phyloP scores from a whole-genome alignment of 2,113 vertebrate genomes.

The Sialia sialis region DNA sequence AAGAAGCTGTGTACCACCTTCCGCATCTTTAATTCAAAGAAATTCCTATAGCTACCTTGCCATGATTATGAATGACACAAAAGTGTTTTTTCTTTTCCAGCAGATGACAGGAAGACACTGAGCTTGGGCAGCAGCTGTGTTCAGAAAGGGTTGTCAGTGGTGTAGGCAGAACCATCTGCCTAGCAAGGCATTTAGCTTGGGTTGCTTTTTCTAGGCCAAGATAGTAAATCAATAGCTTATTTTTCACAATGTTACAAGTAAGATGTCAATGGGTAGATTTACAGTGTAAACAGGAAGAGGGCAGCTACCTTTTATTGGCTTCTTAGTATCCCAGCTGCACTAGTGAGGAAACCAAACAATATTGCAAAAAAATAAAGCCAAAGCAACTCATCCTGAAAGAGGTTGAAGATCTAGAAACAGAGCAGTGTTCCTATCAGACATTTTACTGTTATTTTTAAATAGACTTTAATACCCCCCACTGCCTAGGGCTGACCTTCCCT shows the following conservation, averaged over 20 bases:
- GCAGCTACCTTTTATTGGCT: background rate
- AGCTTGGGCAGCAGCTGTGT: slow-evolving; percentile 33
- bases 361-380: background rate
- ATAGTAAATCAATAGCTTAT: slow-evolving; percentile 6
- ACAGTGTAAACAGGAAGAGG: slow-evolving; percentile 11
- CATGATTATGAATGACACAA: background rate
- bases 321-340: background rate
- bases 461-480: background rate
- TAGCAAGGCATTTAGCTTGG: background rate
- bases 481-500: slow-evolving; percentile 5
- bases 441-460: background rate
- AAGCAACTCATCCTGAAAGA: background rate
- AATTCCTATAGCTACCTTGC: background rate
- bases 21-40: background rate
- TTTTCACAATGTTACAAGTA: background rate
- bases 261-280: background rate
- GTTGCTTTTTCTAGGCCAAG: slow-evolving; percentile 7
- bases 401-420: background rate
- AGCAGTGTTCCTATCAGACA: background rate
- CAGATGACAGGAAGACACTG: slow-evolving; percentile 26
- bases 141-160: background rate
- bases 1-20: background rate
- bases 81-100: background rate
- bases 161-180: slow-evolving; percentile 57
- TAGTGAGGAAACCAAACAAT: background rate